phyloP scores from a whole-genome alignment of 2,113 vertebrate genomes.

The Macaca nemestrina region DNA sequence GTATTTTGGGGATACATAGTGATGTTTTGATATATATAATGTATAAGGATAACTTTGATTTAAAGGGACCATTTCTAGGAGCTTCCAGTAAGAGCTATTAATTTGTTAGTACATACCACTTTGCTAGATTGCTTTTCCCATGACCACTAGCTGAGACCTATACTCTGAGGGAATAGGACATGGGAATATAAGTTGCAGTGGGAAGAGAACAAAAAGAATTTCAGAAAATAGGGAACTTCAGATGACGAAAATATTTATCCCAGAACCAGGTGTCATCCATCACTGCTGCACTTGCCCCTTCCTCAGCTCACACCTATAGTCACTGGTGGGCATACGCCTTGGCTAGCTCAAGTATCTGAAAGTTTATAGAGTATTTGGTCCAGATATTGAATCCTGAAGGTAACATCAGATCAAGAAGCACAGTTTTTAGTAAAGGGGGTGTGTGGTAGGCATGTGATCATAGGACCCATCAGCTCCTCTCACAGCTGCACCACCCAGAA shows the following conservation, averaged over 20 bases:
- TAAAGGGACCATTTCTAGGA: not conserved
- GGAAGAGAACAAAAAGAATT: not conserved
- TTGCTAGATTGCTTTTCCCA: not conserved
- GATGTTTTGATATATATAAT: too few relatives aligned
- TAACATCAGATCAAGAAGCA: not conserved
- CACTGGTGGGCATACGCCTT: not conserved
- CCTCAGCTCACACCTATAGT: not conserved
- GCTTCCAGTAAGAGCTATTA: not conserved
- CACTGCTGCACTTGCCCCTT: not conserved
- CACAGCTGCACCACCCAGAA: not conserved
- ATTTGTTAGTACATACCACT: not conserved
- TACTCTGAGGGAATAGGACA: not conserved
- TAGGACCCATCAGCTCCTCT: not conserved
- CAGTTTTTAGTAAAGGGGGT: not conserved
- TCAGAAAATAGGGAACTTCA: not conserved
- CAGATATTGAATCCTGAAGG: not conserved
- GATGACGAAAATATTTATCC: not conserved
- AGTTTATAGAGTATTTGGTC: not conserved
- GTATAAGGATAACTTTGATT: not conserved
- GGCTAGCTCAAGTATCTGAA: not conserved
- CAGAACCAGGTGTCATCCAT: not conserved
- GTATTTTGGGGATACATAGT: too few relatives aligned
- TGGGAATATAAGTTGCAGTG: not conserved
- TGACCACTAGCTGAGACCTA: not conserved
- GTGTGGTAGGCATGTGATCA: not conserved